Percentiles rank a stretch among this genome's conserved stretches.
These are phyloP conservation scores for Helicoverpa assulta DNA, from an alignment of 2,888 invertebrate genomes.

Conservation along the genomic window DNA sequence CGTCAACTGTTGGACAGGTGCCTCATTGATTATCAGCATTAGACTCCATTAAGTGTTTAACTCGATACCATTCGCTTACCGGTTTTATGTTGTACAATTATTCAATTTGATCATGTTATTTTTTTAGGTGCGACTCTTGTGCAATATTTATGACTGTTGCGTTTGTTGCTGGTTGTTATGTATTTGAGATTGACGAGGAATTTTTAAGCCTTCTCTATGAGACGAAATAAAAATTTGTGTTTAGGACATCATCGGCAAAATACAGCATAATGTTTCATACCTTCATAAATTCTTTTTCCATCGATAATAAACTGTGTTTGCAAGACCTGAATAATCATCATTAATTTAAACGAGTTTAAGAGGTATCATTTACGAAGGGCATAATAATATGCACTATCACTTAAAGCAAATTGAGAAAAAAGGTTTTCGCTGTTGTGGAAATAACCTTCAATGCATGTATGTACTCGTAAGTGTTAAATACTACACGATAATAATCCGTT, in stretches of 20 bases:
- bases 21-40: conserved; percentile 79
- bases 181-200: conserved; percentile 12
- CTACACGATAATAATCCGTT: conserved; percentile 43
- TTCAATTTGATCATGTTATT: conserved; percentile 78
- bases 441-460: conserved; percentile 25
- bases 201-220: conserved; percentile 17
- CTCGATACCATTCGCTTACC: conserved; percentile 83
- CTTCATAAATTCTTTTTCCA: too few species aligned
- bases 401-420: conserved; percentile 1
- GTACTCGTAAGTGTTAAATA: conserved; percentile 38
- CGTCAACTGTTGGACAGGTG: conserved; percentile 85
- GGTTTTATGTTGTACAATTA: conserved; percentile 75
- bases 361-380: too few species aligned
- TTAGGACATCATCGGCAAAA: too few species aligned
- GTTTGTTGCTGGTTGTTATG: conserved; percentile 46
- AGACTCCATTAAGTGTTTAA: conserved; percentile 86
- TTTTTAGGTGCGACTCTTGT: conserved; percentile 68
- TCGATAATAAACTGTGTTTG: too few species aligned
- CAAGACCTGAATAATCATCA: too few species aligned
- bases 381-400: too few species aligned
- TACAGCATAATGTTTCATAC: too few species aligned
- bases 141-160: conserved; percentile 56
- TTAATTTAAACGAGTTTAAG: too few species aligned
- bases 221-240: not conserved
- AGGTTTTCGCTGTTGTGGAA: conserved; percentile 13